A percentile compares a stretch with the other conserved stretches of the same genome.
These are phyloP conservation scores for Catharus minimus DNA, from an alignment of 2,113 vertebrate genomes.

Conservation along the genomic window DNA sequence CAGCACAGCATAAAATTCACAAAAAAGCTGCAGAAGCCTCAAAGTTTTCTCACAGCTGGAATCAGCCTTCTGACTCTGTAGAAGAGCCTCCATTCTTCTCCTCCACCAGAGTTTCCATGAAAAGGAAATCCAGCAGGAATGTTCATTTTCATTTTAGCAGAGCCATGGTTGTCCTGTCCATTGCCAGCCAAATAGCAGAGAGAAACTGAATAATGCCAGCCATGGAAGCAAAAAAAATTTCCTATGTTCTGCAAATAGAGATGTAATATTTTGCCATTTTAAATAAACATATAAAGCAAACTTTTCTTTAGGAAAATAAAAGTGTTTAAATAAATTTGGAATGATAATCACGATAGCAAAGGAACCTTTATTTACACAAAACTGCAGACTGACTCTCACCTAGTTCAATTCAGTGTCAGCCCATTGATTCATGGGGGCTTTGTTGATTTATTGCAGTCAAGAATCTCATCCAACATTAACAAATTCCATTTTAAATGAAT, in stretches of 20 bases:
- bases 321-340: background rate
- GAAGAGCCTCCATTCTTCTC: background rate
- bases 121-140: background rate
- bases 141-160: background rate
- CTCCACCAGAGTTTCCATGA: background rate
- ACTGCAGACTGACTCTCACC: background rate
- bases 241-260: background rate
- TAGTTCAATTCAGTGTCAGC: background rate
- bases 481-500: background rate
- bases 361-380: background rate
- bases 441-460: background rate
- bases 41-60: background rate
- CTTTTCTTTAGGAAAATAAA: background rate
- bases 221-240: background rate
- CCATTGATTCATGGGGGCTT: background rate
- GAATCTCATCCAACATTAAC: background rate
- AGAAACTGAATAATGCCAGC: background rate
- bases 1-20: background rate
- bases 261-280: background rate
- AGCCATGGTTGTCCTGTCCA: background rate
- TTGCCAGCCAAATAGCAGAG: background rate
- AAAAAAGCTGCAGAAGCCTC: background rate
- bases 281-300: background rate
- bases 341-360: background rate
- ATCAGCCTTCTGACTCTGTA: background rate